phyloP scores from a whole-genome alignment of 2,797 vertebrate genomes.

The Petrocephalus schoutedeni region DNA sequence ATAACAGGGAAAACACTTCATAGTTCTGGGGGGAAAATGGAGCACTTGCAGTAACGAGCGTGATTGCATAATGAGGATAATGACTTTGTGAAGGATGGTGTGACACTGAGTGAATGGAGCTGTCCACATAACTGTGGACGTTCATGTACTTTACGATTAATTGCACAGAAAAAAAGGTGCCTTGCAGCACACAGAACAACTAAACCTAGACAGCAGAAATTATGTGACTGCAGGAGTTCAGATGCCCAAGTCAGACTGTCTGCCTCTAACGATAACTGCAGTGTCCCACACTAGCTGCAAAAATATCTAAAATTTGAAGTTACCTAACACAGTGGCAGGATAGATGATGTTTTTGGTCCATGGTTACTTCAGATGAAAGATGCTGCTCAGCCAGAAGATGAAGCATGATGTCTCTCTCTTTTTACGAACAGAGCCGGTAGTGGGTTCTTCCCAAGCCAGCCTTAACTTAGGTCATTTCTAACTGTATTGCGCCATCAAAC shows the following conservation, averaged over 20 bases:
- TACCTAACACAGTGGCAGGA: background rate
- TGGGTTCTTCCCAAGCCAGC: background rate
- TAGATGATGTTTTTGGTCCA: background rate
- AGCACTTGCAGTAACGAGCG: background rate
- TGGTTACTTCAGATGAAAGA: background rate
- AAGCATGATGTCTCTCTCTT: background rate
- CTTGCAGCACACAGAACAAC: background rate
- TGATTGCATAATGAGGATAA: constrained; percentile 1
- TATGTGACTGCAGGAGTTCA: background rate
- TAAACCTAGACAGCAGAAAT: background rate
- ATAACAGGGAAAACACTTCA: background rate
- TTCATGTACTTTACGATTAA: background rate
- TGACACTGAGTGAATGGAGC: background rate
- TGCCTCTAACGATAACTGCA: background rate
- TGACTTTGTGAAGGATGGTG: background rate
- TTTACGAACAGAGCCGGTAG: background rate
- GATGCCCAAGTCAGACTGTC: background rate
- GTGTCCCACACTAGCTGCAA: background rate
- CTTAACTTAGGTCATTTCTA: background rate
- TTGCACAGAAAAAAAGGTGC: background rate
- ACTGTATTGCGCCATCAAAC: background rate
- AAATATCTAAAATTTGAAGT: background rate
- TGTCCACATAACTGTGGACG: background rate
- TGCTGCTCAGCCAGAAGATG: background rate
- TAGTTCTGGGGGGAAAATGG: background rate